Evolutionary conservation across 2,797 vertebrate genomes (phyloP).

Genomic region (Macropus fuliginosus): DNA sequence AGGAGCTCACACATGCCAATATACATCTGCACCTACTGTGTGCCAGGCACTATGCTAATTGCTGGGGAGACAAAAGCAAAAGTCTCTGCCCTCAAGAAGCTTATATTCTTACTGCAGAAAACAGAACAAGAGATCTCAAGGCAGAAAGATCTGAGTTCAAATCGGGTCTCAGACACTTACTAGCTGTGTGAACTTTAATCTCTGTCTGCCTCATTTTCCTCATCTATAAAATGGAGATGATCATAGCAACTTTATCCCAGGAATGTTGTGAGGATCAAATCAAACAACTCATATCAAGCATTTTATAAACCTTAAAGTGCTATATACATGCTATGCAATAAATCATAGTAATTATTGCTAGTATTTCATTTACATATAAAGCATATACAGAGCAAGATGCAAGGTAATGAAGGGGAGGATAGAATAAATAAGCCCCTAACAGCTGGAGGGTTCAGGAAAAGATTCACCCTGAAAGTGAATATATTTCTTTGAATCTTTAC

Average conservation of each 20-base stretch:
- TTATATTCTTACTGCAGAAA: not conserved
- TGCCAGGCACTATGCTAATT: not conserved
- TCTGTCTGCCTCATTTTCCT: not conserved
- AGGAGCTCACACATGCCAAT: not conserved
- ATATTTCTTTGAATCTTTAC: not conserved
- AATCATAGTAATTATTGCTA: no score
- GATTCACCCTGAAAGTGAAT: not conserved
- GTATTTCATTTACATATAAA: not conserved
- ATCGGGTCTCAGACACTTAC: not conserved
- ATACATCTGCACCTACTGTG: not conserved
- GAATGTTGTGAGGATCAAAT: not conserved
- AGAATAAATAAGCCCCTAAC: not conserved
- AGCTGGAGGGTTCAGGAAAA: not conserved
- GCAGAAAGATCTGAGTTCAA: not conserved
- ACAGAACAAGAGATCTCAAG: not conserved
- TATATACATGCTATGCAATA: not conserved
- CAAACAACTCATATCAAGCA: not conserved
- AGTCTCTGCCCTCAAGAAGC: not conserved
- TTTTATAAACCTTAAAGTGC: not conserved
- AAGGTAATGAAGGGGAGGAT: not conserved
- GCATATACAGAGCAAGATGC: not conserved
- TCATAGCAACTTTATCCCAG: not conserved
- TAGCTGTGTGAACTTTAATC: not conserved
- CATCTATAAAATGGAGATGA: not conserved
- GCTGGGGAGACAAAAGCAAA: not conserved